Evolutionary conservation across 2,113 vertebrate species (phyloP).

Genomic region (Chascanopsetta lugubris): DNA sequence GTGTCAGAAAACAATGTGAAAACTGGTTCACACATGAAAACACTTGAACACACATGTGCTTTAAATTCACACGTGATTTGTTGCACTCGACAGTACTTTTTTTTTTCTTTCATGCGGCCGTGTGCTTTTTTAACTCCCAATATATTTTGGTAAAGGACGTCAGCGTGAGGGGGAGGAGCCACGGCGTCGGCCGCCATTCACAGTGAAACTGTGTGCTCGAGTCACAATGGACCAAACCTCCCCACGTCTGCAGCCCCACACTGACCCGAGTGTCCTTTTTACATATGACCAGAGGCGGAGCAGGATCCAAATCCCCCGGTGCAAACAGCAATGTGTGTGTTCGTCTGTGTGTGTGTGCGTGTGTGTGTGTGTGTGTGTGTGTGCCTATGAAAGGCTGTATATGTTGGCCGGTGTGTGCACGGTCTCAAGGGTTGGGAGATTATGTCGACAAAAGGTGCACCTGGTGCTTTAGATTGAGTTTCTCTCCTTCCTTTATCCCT

Average conservation of each 20-base stretch:
- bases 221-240: conserved; percentile 22
- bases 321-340: conserved; percentile 58
- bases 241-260: neutral
- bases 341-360: conserved; percentile 69
- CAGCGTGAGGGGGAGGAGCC: neutral
- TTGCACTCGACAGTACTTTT: conserved; percentile 36
- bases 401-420: conserved; percentile 65
- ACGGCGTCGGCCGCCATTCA: neutral
- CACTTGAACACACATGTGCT: conserved; percentile 33
- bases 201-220: conserved; percentile 18
- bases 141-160: neutral
- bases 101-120: conserved; percentile 15
- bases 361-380: conserved; percentile 64
- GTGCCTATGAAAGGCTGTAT: conserved; percentile 70
- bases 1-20: neutral
- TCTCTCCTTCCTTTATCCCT: conserved; percentile 71
- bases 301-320: conserved; percentile 55
- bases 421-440: conserved; percentile 80
- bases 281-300: conserved; percentile 52
- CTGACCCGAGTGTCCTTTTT: conserved; percentile 54
- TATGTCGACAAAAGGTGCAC: conserved; percentile 81
- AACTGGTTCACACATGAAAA: conserved; percentile 40
- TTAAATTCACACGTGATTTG: conserved; percentile 25
- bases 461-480: conserved; percentile 83
- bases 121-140: conserved; percentile 8